Evolutionary conservation across 2,797 vertebrate species (phyloP).

Genomic region (Galago senegalensis): DNA sequence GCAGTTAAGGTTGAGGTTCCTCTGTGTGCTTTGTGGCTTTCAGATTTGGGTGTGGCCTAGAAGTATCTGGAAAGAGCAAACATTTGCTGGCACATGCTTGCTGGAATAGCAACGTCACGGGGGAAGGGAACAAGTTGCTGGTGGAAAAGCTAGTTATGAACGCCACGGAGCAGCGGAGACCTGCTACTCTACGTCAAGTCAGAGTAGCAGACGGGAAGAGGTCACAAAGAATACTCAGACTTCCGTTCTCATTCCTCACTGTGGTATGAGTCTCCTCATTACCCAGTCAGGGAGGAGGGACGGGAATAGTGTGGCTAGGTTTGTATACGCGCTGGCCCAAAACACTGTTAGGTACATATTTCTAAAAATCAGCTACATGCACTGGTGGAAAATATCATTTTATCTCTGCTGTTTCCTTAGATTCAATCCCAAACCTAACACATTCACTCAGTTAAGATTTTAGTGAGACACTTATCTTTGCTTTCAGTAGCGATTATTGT

Average conservation of each 20-base stretch:
- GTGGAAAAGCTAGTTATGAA: background rate
- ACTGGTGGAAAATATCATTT: background rate
- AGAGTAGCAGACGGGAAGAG: background rate
- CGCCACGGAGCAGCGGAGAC: background rate
- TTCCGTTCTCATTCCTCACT: background rate
- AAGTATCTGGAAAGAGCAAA: background rate
- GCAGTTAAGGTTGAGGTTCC: background rate
- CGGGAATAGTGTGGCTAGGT: background rate
- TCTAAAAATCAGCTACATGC: background rate
- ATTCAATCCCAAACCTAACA: constrained; percentile 27
- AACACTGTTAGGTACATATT: background rate
- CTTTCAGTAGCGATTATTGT: constrained; percentile 7
- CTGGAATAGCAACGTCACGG: background rate
- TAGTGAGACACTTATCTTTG: constrained; percentile 4
- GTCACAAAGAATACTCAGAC: background rate
- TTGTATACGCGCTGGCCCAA: background rate
- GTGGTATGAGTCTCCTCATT: background rate
- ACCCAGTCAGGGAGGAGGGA: background rate
- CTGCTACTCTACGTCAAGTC: background rate
- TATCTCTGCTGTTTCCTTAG: background rate
- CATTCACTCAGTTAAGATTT: background rate
- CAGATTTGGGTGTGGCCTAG: background rate
- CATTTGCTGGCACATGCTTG: background rate
- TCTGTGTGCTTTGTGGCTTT: background rate
- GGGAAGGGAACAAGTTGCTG: background rate